Conservation (phyloP, 2,797 vertebrate species). For the Falco naumanni region DNA sequence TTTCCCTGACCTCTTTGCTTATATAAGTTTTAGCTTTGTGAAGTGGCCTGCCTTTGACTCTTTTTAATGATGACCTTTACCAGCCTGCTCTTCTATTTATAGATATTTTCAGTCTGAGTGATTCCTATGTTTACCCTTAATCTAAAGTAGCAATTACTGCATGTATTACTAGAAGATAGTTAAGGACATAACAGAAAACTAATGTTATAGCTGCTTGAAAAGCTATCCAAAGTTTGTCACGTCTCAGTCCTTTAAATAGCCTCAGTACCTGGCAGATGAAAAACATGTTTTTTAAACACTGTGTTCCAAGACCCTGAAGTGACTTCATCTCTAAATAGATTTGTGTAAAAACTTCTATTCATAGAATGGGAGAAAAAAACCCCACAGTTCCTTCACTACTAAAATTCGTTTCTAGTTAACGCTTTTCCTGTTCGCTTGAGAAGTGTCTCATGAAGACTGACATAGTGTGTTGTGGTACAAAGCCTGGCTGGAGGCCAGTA, state of each 20-base stretch:
- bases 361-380: neutral
- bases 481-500: neutral
- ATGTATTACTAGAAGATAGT: neutral
- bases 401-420: neutral
- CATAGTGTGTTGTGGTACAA: neutral
- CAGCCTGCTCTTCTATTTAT: neutral
- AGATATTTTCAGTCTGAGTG: neutral
- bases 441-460: neutral
- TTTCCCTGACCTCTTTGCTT: neutral
- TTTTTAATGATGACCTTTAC: neutral
- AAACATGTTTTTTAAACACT: conserved; percentile 40
- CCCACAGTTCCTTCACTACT: neutral
- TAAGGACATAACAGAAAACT: neutral
- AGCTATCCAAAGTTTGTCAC: neutral
- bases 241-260: conserved; percentile 35
- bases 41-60: neutral
- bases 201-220: neutral
- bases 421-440: neutral
- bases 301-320: conserved; percentile 13
- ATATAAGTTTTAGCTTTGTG: neutral
- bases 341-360: neutral
- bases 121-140: neutral
- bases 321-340: neutral
- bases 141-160: neutral
- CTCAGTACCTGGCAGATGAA: neutral